These are phyloP conservation scores for Perdita meconis DNA, from an alignment of 2,888 invertebrate genomes.

Conservation along the genomic window DNA sequence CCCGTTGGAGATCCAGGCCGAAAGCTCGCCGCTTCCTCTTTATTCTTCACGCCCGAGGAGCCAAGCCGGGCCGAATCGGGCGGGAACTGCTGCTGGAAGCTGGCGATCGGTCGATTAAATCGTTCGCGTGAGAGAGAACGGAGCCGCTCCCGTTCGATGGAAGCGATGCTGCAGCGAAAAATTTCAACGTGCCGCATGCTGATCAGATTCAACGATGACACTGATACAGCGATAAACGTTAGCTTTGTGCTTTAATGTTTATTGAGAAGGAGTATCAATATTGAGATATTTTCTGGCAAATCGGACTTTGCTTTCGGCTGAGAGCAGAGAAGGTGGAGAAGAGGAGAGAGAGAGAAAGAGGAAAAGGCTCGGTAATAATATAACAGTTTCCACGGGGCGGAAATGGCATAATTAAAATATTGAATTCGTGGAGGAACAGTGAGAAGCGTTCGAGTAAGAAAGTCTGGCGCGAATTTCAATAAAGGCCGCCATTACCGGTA, in stretches of 20 bases:
- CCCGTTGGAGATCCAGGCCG: conserved; percentile 75
- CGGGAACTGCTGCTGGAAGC: conserved; percentile 37
- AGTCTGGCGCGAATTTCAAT: conserved; percentile 68
- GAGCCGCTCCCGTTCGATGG: conserved; percentile 28
- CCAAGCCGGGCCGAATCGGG: conserved; percentile 56
- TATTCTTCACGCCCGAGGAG: conserved; percentile 49
- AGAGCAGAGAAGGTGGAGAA: not conserved
- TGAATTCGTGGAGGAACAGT: conserved; percentile 35
- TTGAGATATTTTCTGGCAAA: conserved; percentile 25
- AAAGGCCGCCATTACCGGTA: conserved; percentile 58
- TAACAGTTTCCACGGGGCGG: conserved; percentile 38
- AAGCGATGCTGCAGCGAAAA: not conserved
- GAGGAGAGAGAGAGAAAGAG: not conserved
- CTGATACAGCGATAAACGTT: no score
- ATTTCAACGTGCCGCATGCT: not conserved
- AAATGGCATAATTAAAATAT: conserved; percentile 54
- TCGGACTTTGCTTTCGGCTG: conserved; percentile 1
- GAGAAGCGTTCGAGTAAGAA: conserved; percentile 61
- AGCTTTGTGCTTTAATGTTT: no score
- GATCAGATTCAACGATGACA: not conserved
- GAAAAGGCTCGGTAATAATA: conserved; percentile 36
- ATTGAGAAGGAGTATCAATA: no score
- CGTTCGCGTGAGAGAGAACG: conserved; percentile 65
- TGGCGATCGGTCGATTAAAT: conserved; percentile 77
- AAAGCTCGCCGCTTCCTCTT: conserved; percentile 70